These are phyloP conservation scores for Menura novaehollandiae DNA, from an alignment of 2,113 vertebrate genomes.

Conservation along the genomic window DNA sequence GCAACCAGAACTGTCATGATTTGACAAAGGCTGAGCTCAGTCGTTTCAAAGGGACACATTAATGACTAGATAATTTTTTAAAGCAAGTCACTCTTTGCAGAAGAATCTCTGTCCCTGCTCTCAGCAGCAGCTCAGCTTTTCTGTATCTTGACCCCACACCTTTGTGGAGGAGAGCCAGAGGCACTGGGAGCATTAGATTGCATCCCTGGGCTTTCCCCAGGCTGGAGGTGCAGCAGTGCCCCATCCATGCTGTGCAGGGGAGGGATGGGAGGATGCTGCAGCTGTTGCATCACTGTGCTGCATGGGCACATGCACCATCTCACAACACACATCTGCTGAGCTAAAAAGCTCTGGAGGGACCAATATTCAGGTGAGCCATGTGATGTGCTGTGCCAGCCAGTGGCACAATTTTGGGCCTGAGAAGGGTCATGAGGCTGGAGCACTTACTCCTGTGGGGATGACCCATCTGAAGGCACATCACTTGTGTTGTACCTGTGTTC, in stretches of 20 bases:
- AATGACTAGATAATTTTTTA: background rate
- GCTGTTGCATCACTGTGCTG: accelerated
- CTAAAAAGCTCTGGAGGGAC: background rate
- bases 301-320: background rate
- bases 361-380: background rate
- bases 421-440: background rate
- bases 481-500: background rate
- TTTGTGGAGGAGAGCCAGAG: background rate
- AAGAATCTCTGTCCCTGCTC: background rate
- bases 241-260: accelerated
- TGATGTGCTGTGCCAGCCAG: background rate
- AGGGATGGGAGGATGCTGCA: background rate
- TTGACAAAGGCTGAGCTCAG: background rate
- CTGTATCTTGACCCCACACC: background rate
- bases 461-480: background rate
- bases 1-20: background rate
- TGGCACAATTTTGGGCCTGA: background rate
- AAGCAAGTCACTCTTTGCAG: background rate
- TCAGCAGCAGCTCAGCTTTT: background rate
- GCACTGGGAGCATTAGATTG: background rate
- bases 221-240: background rate
- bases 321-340: background rate
- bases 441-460: background rate
- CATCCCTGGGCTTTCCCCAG: background rate
- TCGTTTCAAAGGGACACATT: background rate